These are phyloP conservation scores for Nasonia giraulti DNA, from an alignment of 1,140 invertebrate species.

Conservation along the genomic window DNA sequence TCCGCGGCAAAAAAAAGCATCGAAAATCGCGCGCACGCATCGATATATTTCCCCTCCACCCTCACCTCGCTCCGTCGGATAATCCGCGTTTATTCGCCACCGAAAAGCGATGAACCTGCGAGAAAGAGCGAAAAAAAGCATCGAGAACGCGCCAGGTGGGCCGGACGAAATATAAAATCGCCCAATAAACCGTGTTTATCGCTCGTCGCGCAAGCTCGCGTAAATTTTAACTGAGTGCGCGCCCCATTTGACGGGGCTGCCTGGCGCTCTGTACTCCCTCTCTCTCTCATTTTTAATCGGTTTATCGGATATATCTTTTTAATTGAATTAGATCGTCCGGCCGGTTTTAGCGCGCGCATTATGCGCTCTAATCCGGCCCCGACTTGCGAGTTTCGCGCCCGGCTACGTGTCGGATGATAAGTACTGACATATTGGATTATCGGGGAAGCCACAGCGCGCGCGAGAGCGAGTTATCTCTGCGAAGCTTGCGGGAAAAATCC, in stretches of 20 bases:
- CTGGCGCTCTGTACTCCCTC: background rate
- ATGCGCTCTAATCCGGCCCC: background rate
- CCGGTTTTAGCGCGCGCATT: background rate
- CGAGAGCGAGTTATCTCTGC: background rate
- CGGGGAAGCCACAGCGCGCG: background rate
- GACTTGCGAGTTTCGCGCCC: background rate
- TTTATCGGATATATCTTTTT: constrained; percentile 9
- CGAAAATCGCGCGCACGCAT: background rate
- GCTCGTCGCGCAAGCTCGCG: background rate
- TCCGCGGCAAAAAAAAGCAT: background rate
- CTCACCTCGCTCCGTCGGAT: background rate
- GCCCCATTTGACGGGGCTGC: background rate
- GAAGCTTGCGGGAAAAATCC: background rate
- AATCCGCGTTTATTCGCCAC: background rate
- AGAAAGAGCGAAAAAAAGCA: background rate
- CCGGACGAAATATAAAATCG: background rate
- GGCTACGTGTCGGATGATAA: background rate
- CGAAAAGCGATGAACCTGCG: background rate
- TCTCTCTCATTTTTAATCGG: background rate
- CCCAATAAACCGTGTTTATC: background rate
- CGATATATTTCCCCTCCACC: background rate
- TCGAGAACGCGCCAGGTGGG: background rate
- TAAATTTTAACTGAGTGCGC: background rate
- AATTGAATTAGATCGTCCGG: background rate
- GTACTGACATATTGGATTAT: constrained; percentile 15